phyloP scores from a whole-genome alignment of 2,113 vertebrate genomes.

The Centropus unirufus region DNA sequence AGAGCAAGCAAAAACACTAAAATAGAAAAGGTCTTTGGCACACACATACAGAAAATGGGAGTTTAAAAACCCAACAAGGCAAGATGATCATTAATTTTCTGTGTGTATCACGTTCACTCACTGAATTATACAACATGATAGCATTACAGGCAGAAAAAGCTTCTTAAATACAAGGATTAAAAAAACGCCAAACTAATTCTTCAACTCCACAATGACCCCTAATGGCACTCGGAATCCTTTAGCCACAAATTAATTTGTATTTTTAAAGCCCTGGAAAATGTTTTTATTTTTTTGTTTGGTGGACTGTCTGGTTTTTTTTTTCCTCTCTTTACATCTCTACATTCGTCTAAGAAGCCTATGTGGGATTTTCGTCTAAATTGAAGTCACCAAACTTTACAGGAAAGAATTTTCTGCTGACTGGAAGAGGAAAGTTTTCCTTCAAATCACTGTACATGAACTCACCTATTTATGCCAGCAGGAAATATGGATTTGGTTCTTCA shows the following conservation, averaged over 20 bases:
- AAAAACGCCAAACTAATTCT: background rate
- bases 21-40: slow-evolving; percentile 39
- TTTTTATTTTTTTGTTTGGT: background rate
- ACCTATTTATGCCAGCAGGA: background rate
- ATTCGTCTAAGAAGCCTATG: background rate
- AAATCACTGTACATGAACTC: background rate
- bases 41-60: background rate
- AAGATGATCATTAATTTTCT: slow-evolving; percentile 19
- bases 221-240: slow-evolving; percentile 1
- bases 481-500: background rate
- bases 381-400: background rate
- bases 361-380: background rate
- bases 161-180: slow-evolving; percentile 9
- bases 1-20: slow-evolving; percentile 13
- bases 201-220: background rate
- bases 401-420: background rate
- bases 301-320: background rate
- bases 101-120: slow-evolving; percentile 8
- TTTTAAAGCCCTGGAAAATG: background rate
- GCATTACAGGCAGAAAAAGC: background rate
- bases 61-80: slow-evolving; percentile 24
- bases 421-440: background rate
- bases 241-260: background rate
- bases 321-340: background rate
- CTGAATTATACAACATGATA: background rate